Percentiles rank a stretch among this genome's conserved stretches.
These are phyloP conservation scores for Oegoconia quadripuncta DNA, from an alignment of 2,888 invertebrate species.

Conservation along the genomic window DNA sequence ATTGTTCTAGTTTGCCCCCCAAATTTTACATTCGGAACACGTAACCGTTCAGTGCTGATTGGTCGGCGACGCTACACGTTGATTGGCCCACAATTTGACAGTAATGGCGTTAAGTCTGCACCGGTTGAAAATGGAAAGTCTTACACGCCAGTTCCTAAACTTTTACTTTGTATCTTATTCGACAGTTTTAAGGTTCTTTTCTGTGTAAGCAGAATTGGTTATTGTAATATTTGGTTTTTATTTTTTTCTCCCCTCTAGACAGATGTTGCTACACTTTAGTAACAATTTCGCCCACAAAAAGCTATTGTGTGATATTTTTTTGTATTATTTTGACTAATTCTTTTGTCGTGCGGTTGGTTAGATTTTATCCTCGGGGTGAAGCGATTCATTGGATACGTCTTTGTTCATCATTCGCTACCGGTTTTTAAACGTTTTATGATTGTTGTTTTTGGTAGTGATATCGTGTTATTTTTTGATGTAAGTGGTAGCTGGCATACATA, in stretches of 20 bases:
- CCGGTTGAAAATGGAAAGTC: conserved; percentile 23
- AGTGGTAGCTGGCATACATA: too few species aligned
- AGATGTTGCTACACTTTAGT: conserved; percentile 78
- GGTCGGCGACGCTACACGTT: conserved; percentile 51
- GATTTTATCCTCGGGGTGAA: conserved; percentile 59
- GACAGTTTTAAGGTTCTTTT: conserved; percentile 4
- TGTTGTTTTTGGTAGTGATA: conserved; percentile 37
- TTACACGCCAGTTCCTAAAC: conserved; percentile 14
- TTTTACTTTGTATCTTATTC: conserved; percentile 17
- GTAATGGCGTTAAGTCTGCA: conserved; percentile 73
- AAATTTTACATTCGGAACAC: conserved; percentile 72
- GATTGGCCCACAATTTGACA: conserved; percentile 76
- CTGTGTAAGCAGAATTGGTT: conserved; percentile 3
- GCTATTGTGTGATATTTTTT: conserved; percentile 69
- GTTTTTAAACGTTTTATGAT: conserved; percentile 41
- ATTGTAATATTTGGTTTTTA: conserved; percentile 11
- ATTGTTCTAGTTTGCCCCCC: conserved; percentile 64
- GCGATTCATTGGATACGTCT: conserved; percentile 59
- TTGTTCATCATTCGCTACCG: conserved; percentile 60
- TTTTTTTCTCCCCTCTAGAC: conserved; percentile 56
- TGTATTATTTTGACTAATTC: conserved; percentile 74
- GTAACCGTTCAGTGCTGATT: conserved; percentile 51
- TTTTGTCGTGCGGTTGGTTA: conserved; percentile 75
- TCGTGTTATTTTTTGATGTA: conserved; percentile 30
- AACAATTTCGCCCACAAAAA: conserved; percentile 75